Evolutionary conservation across 2,888 invertebrate species (phyloP).

Genomic region (Sarcophaga rosellei): DNA sequence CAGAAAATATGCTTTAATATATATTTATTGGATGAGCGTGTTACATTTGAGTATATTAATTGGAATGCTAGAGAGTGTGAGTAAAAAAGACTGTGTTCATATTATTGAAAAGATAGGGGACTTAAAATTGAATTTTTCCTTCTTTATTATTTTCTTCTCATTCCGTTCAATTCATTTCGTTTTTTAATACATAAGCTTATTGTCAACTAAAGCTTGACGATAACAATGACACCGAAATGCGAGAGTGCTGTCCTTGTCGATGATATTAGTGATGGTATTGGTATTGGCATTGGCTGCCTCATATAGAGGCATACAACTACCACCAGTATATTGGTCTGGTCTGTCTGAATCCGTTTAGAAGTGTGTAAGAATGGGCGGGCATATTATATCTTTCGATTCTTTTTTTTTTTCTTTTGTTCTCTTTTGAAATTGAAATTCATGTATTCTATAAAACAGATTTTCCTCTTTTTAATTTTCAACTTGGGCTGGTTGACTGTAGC

Average conservation of each 20-base stretch:
- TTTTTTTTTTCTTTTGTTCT: neutral
- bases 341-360: slow-evolving; percentile 17
- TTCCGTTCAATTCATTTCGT: slow-evolving; percentile 52
- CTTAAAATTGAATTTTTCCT: slow-evolving; percentile 64
- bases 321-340: slow-evolving; percentile 55
- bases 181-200: slow-evolving; percentile 65
- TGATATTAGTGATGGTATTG: slow-evolving; percentile 1
- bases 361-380: neutral
- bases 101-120: slow-evolving; percentile 65
- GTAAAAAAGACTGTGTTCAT: slow-evolving; percentile 40
- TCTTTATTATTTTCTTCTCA: neutral
- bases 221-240: slow-evolving; percentile 57
- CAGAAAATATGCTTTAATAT: slow-evolving; percentile 27
- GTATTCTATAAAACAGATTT: slow-evolving; percentile 57
- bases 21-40: neutral
- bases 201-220: slow-evolving; percentile 65
- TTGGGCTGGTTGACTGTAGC: slow-evolving; percentile 43
- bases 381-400: slow-evolving; percentile 2
- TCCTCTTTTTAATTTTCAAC: slow-evolving; percentile 15
- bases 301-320: slow-evolving; percentile 44
- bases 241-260: slow-evolving; percentile 38
- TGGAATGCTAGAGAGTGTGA: slow-evolving; percentile 31
- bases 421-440: slow-evolving; percentile 55
- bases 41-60: slow-evolving; percentile 33
- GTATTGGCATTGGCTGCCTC: slow-evolving; percentile 10